A percentile compares a stretch with the other conserved stretches of the same genome.
Conservation (phyloP, 1,140 invertebrate genomes). For the Euura lappo region DNA sequence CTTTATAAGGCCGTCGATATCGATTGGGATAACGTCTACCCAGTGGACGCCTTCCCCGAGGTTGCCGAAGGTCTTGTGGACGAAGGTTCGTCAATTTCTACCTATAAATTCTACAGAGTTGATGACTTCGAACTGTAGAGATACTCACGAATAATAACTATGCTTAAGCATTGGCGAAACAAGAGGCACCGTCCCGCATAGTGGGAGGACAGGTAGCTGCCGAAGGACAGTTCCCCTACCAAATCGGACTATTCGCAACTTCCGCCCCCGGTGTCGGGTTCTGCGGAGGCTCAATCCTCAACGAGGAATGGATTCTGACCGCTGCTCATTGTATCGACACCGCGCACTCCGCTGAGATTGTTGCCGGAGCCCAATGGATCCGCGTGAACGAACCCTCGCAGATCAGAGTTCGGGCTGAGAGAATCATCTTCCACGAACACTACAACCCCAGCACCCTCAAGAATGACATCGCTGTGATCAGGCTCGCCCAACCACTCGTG, state of each 20-base stretch:
- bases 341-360: slow-evolving; percentile 5
- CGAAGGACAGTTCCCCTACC: slow-evolving; percentile 61
- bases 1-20: background rate
- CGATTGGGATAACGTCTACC: background rate
- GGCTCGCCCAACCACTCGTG: background rate
- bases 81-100: background rate
- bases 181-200: slow-evolving; percentile 28
- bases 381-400: background rate
- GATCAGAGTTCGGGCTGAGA: background rate
- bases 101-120: background rate
- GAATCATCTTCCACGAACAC: slow-evolving; percentile 15
- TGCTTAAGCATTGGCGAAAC: background rate
- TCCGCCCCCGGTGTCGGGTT: slow-evolving; percentile 36
- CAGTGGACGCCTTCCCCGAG: background rate
- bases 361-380: slow-evolving; percentile 17
- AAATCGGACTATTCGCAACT: slow-evolving; percentile 57
- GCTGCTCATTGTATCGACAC: slow-evolving; percentile 66
- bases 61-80: too few species aligned
- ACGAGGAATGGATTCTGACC: slow-evolving; percentile 62
- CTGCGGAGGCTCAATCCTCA: slow-evolving; percentile 68
- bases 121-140: too few species aligned
- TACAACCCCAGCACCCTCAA: slow-evolving; percentile 7
- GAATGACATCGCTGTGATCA: slow-evolving; percentile 19
- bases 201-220: slow-evolving; percentile 48
- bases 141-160: background rate